Evolutionary conservation across 2,113 vertebrate genomes (phyloP).

Genomic region (Copsychus sechellarum): DNA sequence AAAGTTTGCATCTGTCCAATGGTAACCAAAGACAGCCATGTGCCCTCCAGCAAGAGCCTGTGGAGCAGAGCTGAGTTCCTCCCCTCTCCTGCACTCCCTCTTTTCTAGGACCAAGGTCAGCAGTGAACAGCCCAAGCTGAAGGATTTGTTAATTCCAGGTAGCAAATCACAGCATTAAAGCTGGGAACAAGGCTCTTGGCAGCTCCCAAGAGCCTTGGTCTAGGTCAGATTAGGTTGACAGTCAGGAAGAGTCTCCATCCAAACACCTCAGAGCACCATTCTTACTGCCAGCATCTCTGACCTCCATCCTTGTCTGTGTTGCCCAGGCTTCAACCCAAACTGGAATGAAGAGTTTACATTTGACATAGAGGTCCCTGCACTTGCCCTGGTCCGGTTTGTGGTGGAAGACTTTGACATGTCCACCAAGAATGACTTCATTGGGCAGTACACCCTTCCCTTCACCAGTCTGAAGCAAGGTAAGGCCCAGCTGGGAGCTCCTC

Average conservation of each 20-base stretch:
- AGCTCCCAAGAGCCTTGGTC: neutral
- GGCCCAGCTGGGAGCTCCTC: neutral
- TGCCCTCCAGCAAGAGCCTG: neutral
- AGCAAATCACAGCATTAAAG: neutral
- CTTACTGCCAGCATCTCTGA: neutral
- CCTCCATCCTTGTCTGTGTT: neutral
- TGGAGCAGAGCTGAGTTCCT: neutral
- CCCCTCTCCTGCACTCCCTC: neutral
- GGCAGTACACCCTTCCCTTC: constrained; percentile 89
- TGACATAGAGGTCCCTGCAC: constrained; percentile 80
- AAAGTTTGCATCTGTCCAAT: neutral
- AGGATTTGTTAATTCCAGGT: neutral
- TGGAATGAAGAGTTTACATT: constrained; percentile 87
- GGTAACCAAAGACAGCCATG: neutral
- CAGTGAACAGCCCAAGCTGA: neutral
- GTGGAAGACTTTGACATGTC: constrained; percentile 89
- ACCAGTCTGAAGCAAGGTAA: constrained; percentile 87
- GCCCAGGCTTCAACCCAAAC: constrained; percentile 88
- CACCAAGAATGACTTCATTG: constrained; percentile 86
- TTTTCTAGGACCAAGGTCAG: neutral
- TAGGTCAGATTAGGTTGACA: neutral
- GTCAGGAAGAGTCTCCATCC: neutral
- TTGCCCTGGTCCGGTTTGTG: constrained; percentile 87
- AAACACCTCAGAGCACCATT: neutral
- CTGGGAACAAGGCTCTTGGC: neutral